Percentiles rank a stretch among this genome's conserved stretches.
Conservation (phyloP, 1,140 invertebrate species). For the Onthophagus taurus region DNA sequence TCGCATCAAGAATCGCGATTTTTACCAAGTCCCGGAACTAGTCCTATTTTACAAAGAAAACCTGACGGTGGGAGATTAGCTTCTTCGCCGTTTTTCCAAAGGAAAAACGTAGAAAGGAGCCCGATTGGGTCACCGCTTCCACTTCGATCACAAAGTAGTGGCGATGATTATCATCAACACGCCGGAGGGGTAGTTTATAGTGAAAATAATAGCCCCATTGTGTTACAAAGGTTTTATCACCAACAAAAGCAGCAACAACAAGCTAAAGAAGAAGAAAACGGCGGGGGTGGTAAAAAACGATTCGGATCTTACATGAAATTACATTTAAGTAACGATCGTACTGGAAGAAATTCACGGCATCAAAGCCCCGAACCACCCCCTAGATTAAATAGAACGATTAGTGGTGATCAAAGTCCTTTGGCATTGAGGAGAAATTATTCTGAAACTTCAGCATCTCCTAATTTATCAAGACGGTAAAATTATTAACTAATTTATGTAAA, state of each 20-base stretch:
- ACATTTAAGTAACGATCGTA: conserved; percentile 42
- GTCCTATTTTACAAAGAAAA: conserved; percentile 3
- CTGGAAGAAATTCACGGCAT: conserved; percentile 37
- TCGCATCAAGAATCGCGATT: conserved; percentile 7
- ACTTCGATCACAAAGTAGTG: conserved; percentile 24
- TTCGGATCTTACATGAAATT: conserved; percentile 71
- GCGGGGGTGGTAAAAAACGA: conserved; percentile 44
- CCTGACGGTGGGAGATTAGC: neutral
- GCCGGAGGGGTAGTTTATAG: conserved; percentile 29
- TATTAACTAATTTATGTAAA: neutral
- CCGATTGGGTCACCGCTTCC: conserved; percentile 27
- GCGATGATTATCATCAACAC: conserved; percentile 21
- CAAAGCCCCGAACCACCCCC: conserved; percentile 57
- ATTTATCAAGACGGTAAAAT: conserved; percentile 49
- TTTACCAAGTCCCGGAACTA: conserved; percentile 4
- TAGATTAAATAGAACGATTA: conserved; percentile 47
- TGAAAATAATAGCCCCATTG: conserved; percentile 53
- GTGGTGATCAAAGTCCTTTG: conserved; percentile 46
- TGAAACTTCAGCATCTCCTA: conserved; percentile 44
- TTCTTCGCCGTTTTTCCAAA: conserved; percentile 7
- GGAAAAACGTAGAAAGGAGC: conserved; percentile 4
- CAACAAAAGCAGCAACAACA: conserved; percentile 48
- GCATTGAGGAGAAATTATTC: conserved; percentile 48
- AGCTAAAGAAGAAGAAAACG: conserved; percentile 33
- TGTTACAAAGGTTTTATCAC: conserved; percentile 52